Percentiles rank a stretch among this genome's conserved stretches.
phyloP scores from a whole-genome alignment of 1,140 invertebrate species.

The Aphaenogaster floridana region DNA sequence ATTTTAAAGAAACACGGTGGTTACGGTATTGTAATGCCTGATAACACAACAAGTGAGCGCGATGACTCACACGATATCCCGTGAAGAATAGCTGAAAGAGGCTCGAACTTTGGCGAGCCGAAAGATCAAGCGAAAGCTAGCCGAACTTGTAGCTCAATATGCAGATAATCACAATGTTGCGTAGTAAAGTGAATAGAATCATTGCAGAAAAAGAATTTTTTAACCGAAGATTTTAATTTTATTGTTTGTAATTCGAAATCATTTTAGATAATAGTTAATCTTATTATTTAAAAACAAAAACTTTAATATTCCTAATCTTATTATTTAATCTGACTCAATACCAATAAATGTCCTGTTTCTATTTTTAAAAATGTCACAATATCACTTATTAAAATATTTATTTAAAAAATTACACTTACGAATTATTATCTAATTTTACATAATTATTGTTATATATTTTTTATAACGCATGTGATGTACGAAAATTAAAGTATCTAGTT shows the following conservation, averaged over 20 bases:
- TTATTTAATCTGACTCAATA: not conserved
- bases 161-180: not conserved
- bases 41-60: slow-evolving; percentile 86
- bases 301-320: too few species aligned
- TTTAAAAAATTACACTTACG: not conserved
- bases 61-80: slow-evolving; percentile 91
- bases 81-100: slow-evolving; percentile 53
- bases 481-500: not conserved
- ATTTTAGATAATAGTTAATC: not conserved
- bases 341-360: not conserved
- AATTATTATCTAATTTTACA: slow-evolving; percentile 16
- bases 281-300: not conserved
- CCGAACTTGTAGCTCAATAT: slow-evolving; percentile 25
- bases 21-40: slow-evolving; percentile 91
- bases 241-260: not conserved
- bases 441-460: not conserved
- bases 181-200: not conserved
- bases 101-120: slow-evolving; percentile 27
- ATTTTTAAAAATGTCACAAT: not conserved
- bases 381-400: not conserved
- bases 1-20: slow-evolving; percentile 94
- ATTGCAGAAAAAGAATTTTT: not conserved
- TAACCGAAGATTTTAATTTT: not conserved
- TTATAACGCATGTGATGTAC: not conserved
- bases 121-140: slow-evolving; percentile 15